Percentiles rank a stretch among this genome's conserved stretches.
Evolutionary conservation across 2,888 invertebrate genomes (phyloP).

Genomic region (Conistra vaccinii): DNA sequence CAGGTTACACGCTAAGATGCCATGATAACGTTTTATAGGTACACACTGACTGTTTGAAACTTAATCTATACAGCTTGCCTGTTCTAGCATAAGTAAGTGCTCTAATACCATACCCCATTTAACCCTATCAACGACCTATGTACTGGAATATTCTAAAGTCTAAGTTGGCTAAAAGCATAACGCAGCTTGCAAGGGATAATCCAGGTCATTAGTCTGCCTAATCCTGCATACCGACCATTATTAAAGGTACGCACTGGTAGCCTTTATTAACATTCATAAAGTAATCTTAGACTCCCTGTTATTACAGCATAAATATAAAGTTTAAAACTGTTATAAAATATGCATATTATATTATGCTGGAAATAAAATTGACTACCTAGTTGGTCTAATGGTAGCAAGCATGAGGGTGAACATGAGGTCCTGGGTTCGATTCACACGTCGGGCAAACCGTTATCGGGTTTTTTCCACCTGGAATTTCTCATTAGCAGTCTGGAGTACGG

Average conservation of each 20-base stretch:
- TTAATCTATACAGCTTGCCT: too few species aligned
- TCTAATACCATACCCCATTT: neutral
- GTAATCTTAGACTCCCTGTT: slow-evolving; percentile 24
- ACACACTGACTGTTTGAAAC: neutral
- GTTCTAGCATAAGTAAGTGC: neutral
- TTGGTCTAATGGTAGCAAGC: too few species aligned
- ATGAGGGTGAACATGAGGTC: too few species aligned
- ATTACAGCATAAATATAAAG: slow-evolving; percentile 20
- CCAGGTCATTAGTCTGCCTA: slow-evolving; percentile 68
- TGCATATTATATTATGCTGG: neutral
- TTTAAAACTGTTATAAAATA: slow-evolving; percentile 10
- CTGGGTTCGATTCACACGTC: too few species aligned
- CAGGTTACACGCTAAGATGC: neutral
- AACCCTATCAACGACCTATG: slow-evolving; percentile 2
- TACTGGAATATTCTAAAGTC: slow-evolving; percentile 4
- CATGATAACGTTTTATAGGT: neutral
- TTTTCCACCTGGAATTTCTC: too few species aligned
- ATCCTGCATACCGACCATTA: slow-evolving; percentile 70
- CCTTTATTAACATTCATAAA: slow-evolving; percentile 52
- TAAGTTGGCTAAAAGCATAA: slow-evolving; percentile 12
- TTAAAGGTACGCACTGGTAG: slow-evolving; percentile 61
- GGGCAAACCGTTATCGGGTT: too few species aligned
- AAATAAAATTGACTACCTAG: neutral
- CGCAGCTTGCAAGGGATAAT: slow-evolving; percentile 61
- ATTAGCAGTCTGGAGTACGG: too few species aligned